phyloP scores from a whole-genome alignment of 2,888 invertebrate species.

The Leptinotarsa haldemani region DNA sequence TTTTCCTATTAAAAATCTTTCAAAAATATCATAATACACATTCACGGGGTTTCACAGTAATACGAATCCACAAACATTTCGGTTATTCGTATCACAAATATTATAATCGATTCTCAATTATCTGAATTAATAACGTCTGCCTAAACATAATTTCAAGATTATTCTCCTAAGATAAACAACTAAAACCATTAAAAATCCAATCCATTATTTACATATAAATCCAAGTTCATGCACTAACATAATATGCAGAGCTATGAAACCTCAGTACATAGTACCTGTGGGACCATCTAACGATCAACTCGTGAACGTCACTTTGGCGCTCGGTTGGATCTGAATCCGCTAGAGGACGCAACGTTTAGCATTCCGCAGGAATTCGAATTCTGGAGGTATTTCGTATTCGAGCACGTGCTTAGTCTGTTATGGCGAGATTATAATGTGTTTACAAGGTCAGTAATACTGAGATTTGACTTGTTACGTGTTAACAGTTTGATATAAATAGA shows the following conservation, averaged over 20 bases:
- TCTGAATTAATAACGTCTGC: too few relatives aligned
- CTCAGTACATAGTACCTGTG: neutral
- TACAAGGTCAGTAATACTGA: constrained; percentile 2
- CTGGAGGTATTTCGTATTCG: too few relatives aligned
- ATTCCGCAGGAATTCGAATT: neutral
- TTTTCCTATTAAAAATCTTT: too few relatives aligned
- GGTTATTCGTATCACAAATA: too few relatives aligned
- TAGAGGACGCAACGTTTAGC: constrained; percentile 40
- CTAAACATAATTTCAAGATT: neutral
- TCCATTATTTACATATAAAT: constrained; percentile 25
- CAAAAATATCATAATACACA: too few relatives aligned
- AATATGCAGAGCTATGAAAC: constrained; percentile 1
- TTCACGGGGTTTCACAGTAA: too few relatives aligned
- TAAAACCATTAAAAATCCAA: neutral
- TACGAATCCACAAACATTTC: neutral
- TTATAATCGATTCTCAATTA: too few relatives aligned
- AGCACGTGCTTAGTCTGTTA: too few relatives aligned
- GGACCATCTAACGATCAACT: constrained; percentile 38
- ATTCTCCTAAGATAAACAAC: neutral
- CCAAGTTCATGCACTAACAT: constrained; percentile 1
- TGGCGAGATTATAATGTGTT: constrained; percentile 10
- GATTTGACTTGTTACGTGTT: neutral
- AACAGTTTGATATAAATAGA: neutral
- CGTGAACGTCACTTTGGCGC: constrained; percentile 16
- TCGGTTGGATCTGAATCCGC: constrained; percentile 24